phyloP scores from a whole-genome alignment of 2,888 invertebrate genomes.

The Eucera pruinosa region DNA sequence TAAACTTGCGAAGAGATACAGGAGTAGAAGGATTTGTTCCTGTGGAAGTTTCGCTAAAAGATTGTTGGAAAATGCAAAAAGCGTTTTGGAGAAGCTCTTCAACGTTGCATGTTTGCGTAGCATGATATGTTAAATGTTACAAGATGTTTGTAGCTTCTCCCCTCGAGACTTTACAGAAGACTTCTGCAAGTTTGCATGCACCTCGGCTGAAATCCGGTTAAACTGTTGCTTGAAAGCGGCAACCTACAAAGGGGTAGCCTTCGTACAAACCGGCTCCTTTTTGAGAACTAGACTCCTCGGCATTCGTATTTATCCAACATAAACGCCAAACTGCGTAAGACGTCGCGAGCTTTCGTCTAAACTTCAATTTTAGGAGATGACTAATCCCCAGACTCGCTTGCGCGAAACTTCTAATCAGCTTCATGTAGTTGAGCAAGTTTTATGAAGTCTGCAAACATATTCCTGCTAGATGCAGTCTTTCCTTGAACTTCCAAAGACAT shows the following conservation, averaged over 20 bases:
- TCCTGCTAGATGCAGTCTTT: not conserved
- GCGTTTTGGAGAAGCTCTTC: too few species aligned
- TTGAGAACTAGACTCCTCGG: conserved; percentile 18
- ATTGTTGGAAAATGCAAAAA: not conserved
- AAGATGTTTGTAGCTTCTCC: conserved; percentile 4
- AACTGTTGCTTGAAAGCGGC: conserved; percentile 9
- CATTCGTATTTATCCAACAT: conserved; percentile 23
- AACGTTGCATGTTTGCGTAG: not conserved
- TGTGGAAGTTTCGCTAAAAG: not conserved
- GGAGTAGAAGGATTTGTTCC: not conserved
- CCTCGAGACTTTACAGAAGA: not conserved
- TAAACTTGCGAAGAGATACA: too few species aligned
- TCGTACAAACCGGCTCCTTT: conserved; percentile 8
- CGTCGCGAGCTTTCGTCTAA: conserved; percentile 3
- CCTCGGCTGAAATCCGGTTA: not conserved
- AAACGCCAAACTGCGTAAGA: not conserved
- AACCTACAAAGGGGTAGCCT: conserved; percentile 4
- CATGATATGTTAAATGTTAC: conserved; percentile 3
- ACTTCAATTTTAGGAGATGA: conserved; percentile 20
- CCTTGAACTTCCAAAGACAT: not conserved
- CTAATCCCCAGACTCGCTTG: conserved; percentile 6
- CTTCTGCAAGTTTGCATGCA: not conserved
- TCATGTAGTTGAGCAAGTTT: conserved; percentile 8
- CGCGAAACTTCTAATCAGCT: conserved; percentile 10
- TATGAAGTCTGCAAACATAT: not conserved